These are phyloP conservation scores for Orchestes rusci DNA, from an alignment of 2,888 invertebrate genomes.

Conservation along the genomic window DNA sequence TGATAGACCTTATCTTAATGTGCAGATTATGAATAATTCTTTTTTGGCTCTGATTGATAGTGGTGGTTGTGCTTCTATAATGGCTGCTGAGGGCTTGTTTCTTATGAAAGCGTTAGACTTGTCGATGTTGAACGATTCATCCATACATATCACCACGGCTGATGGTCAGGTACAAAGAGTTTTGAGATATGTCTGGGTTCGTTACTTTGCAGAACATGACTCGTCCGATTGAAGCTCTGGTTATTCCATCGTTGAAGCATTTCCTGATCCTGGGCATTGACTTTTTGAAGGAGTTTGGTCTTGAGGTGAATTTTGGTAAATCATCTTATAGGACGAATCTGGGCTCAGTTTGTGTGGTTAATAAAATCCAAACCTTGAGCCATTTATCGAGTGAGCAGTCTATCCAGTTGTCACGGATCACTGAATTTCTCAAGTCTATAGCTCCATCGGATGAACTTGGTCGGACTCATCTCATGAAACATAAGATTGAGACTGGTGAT, in stretches of 20 bases:
- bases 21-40: background rate
- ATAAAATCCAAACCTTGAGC: background rate
- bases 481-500: constrained; percentile 12
- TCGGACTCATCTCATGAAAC: constrained; percentile 4
- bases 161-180: constrained; percentile 5
- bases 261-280: constrained; percentile 10
- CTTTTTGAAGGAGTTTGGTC: no score
- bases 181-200: background rate
- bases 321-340: background rate
- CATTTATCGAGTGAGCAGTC: background rate
- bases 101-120: constrained; percentile 2
- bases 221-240: constrained; percentile 4
- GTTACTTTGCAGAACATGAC: constrained; percentile 6
- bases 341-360: background rate
- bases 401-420: background rate
- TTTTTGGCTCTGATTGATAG: constrained; percentile 8
- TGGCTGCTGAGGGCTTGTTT: constrained; percentile 1
- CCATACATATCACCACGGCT: constrained; percentile 4
- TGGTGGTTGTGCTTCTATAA: background rate
- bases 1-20: constrained; percentile 6
- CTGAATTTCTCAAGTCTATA: constrained; percentile 3
- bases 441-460: constrained; percentile 1
- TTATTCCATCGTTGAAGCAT: constrained; percentile 5
- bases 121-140: background rate
- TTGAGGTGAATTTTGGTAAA: constrained; percentile 5